Base-by-base conservation (phyloP, 2,113 vertebrate genomes). In the Deroptyus accipitrinus region DNA sequence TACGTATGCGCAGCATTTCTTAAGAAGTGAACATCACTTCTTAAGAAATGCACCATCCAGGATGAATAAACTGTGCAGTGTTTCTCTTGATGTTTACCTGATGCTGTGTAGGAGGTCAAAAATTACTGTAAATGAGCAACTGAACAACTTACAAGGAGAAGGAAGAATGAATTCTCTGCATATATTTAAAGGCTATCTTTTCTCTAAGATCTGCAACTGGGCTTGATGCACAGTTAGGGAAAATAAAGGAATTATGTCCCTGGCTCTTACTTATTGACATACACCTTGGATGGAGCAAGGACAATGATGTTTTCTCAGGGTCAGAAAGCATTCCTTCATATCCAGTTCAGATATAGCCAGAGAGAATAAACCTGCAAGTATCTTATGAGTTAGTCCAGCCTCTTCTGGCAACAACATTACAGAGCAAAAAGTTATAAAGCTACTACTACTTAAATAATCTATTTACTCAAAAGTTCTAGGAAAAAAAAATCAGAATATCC, bases 31-130 rank as follows among this genome's bases (percentile, higher is more conserved):
- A 44, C 8, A 49, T 31, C 10, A 33, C 22, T 73, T 81, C 25
- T 42, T n/a, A 6, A 59, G 61, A 87, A 91, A 72, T 20, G 25
- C 20, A 46, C 33, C 67, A 93, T 88, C n/a, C 69, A 82, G 55
- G 64, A 86, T 85, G 63, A 85, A 91, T 67, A 42, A 93, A 72
- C 25, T 87, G 52, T 67, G 35, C 63, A 81, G 30, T 67, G 82
- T 95, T 89, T 81, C 75, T 90, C 84, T 92, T 89, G 62, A 88
- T 89, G 31, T 94, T 97, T 92, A 63, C 59, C 42, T 93, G 69
- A 13, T 94, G 52, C 88, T 76, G 19, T 11, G 41, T 27, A 88
- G 39, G 88, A 88, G 68, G 20, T 75, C 64, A 76, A 90, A 79
- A 17, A 67, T 23, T 15, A 76, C 31, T 37, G 10, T 11, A 80